phyloP scores from a whole-genome alignment of 1,140 invertebrate genomes.

The Drosophila takahashii region DNA sequence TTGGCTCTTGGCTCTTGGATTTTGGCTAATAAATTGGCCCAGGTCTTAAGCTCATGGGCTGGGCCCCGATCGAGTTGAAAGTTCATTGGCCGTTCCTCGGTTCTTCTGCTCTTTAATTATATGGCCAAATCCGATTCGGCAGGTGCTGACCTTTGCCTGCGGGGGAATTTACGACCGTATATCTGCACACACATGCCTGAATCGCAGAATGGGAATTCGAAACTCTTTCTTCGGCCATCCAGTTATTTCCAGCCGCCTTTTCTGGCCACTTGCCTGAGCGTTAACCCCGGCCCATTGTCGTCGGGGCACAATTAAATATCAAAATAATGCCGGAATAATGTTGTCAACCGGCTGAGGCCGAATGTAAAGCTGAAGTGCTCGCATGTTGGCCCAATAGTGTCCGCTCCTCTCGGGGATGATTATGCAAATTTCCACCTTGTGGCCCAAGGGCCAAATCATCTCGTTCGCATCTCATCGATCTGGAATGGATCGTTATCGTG shows the following conservation, averaged over 20 bases:
- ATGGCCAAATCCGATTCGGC: slow-evolving; percentile 45
- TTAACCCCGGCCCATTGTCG: slow-evolving; percentile 50
- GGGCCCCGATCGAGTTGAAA: slow-evolving; percentile 58
- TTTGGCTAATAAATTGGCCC: slow-evolving; percentile 68
- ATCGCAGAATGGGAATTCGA: slow-evolving; percentile 23
- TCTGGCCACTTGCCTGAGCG: slow-evolving; percentile 66
- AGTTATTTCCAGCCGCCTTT: neutral
- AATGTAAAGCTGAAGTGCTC: slow-evolving; percentile 49
- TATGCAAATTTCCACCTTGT: slow-evolving; percentile 61
- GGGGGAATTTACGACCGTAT: slow-evolving; percentile 6
- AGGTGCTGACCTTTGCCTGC: slow-evolving; percentile 36
- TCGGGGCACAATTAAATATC: slow-evolving; percentile 25
- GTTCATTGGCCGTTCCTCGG: slow-evolving; percentile 62
- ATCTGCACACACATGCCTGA: slow-evolving; percentile 21
- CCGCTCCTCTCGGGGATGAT: slow-evolving; percentile 59
- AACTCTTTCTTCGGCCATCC: slow-evolving; percentile 3
- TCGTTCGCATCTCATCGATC: slow-evolving; percentile 3
- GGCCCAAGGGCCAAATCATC: neutral
- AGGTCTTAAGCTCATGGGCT: slow-evolving; percentile 24
- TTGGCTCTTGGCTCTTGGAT: slow-evolving; percentile 6
- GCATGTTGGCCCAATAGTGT: slow-evolving; percentile 72
- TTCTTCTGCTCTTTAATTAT: slow-evolving; percentile 56
- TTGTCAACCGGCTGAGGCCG: slow-evolving; percentile 47
- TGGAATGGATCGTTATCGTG: slow-evolving; percentile 3
- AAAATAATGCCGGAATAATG: slow-evolving; percentile 41